These are phyloP conservation scores for Ormyrus labotus DNA, from an alignment of 2,888 invertebrate genomes.

Conservation along the genomic window DNA sequence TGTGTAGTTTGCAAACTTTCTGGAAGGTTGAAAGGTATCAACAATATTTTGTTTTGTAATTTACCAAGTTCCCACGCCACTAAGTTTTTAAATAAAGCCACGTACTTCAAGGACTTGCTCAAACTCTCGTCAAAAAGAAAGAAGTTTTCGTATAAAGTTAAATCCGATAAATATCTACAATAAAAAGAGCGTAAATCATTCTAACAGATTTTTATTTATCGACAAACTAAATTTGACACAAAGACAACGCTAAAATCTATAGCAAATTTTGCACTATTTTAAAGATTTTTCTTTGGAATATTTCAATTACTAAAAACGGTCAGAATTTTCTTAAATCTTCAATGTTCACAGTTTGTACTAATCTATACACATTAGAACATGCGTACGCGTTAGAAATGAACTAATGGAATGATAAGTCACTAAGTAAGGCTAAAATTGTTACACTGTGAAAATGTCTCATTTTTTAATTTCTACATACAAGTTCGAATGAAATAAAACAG, in stretches of 20 bases:
- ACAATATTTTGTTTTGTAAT: background rate
- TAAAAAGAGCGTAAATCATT: background rate
- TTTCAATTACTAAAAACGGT: too few species aligned
- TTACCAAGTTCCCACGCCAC: too few species aligned
- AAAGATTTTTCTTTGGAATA: too few species aligned
- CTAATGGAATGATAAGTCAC: slow-evolving; percentile 25
- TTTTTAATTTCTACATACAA: background rate
- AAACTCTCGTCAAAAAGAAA: background rate
- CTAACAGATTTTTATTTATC: too few species aligned
- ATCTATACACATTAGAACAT: slow-evolving; percentile 28
- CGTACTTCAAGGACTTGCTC: background rate
- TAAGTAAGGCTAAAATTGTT: slow-evolving; percentile 10
- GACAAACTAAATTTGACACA: too few species aligned
- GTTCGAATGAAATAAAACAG: slow-evolving; percentile 14
- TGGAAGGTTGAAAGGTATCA: background rate
- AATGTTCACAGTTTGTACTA: background rate
- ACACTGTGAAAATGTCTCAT: background rate
- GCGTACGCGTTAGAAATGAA: slow-evolving; percentile 41
- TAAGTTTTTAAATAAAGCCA: too few species aligned
- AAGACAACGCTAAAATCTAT: too few species aligned
- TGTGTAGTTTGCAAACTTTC: background rate
- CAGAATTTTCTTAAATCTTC: background rate
- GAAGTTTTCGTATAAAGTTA: background rate
- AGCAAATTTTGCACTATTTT: too few species aligned
- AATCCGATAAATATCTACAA: background rate